Percentiles rank a stretch among this genome's conserved stretches.
Evolutionary conservation across 2,113 vertebrate genomes (phyloP).

Genomic region (Arvicanthis niloticus): DNA sequence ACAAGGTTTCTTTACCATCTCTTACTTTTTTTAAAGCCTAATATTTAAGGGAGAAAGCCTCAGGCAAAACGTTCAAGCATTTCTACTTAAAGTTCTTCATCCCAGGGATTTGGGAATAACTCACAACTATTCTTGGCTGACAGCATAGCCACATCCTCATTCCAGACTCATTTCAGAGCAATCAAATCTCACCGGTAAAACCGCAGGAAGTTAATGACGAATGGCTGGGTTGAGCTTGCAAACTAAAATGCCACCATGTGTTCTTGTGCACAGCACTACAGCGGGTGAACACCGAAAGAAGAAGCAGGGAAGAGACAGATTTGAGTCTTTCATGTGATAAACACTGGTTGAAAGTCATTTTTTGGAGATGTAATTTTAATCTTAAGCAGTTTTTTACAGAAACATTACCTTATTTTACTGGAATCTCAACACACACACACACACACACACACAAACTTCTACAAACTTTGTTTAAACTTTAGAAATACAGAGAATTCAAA

Average conservation of each 20-base stretch:
- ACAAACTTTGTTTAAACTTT: neutral
- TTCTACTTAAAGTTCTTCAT: conserved; percentile 39
- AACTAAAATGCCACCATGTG: conserved; percentile 62
- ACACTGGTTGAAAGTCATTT: conserved; percentile 38
- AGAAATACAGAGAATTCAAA: conserved; percentile 20
- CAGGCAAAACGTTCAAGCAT: conserved; percentile 43
- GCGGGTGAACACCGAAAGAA: neutral
- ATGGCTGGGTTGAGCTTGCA: neutral
- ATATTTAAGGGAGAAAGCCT: neutral
- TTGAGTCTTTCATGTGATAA: neutral
- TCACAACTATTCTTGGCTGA: conserved; percentile 33
- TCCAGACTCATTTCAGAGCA: conserved; percentile 24
- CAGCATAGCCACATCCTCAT: neutral
- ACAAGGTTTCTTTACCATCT: neutral
- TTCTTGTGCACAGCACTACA: conserved; percentile 50
- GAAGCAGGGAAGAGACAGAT: neutral
- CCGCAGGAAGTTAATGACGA: conserved; percentile 48
- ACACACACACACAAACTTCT: neutral
- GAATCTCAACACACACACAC: neutral
- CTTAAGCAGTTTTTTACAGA: conserved; percentile 32
- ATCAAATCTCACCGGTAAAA: neutral
- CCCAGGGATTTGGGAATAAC: conserved; percentile 14
- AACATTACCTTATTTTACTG: neutral
- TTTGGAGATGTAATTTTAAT: neutral
- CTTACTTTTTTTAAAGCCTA: conserved; percentile 17